phyloP scores from a whole-genome alignment of 1,140 invertebrate species.

The Littorina saxatilis region DNA sequence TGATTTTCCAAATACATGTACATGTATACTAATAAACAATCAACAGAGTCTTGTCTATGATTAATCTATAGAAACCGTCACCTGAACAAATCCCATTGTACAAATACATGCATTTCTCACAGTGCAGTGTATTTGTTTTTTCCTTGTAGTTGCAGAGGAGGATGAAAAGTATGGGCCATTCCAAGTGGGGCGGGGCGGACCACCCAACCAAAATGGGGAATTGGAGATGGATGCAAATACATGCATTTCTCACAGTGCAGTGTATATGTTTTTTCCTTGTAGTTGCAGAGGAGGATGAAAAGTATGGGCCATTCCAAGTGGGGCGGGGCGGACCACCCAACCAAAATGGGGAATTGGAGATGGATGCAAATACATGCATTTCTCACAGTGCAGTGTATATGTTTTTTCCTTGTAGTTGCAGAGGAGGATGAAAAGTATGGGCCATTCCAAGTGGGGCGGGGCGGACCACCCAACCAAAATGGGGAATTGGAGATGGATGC shows the following conservation, averaged over 20 bases:
- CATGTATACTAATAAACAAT: too few relatives aligned
- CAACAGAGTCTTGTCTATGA: too few relatives aligned
- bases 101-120: too few relatives aligned
- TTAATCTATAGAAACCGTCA: too few relatives aligned
- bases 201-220: constrained; percentile 48
- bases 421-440: constrained; percentile 56
- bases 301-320: constrained; percentile 56
- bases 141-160: constrained; percentile 54
- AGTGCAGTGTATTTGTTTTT: too few relatives aligned
- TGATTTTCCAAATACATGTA: too few relatives aligned
- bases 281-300: constrained; percentile 57
- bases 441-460: constrained; percentile 55
- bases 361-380: too few relatives aligned
- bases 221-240: constrained; percentile 60
- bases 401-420: constrained; percentile 45
- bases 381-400: too few relatives aligned
- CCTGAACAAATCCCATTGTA: too few relatives aligned
- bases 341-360: constrained; percentile 47
- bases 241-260: too few relatives aligned
- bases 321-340: constrained; percentile 57
- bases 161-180: constrained; percentile 54
- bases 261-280: constrained; percentile 24
- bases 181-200: constrained; percentile 57
- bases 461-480: constrained; percentile 50
- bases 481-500: constrained; percentile 59